Evolutionary conservation across 2,888 invertebrate species (phyloP).

Genomic region (Bembecia ichneumoniformis): DNA sequence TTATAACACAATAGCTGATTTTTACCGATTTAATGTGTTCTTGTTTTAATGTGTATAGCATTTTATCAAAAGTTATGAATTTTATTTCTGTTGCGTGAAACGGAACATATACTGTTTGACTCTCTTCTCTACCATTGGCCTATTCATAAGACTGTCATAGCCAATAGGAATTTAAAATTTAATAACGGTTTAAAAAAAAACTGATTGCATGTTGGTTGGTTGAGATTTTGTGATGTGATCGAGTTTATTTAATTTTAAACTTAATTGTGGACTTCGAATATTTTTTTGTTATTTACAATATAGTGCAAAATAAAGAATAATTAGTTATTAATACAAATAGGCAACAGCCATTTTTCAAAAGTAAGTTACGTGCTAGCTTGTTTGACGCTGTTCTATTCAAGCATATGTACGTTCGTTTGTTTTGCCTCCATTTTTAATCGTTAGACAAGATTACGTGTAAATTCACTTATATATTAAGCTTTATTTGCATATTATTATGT

Average conservation of each 20-base stretch:
- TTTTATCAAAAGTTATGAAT: too few species aligned
- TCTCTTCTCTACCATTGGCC: constrained; percentile 36
- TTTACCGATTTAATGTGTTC: too few species aligned
- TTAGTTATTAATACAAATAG: constrained; percentile 35
- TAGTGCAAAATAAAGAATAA: constrained; percentile 33
- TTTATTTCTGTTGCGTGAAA: constrained; percentile 13
- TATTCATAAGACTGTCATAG: constrained; percentile 5
- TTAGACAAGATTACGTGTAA: constrained; percentile 42
- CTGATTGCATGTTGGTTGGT: constrained; percentile 32
- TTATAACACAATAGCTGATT: too few species aligned
- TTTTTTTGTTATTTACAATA: constrained; percentile 26
- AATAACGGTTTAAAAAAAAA: constrained; percentile 59
- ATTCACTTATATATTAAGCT: constrained; percentile 29
- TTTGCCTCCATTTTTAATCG: constrained; percentile 67
- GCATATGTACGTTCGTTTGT: constrained; percentile 53
- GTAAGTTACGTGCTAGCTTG: constrained; percentile 35
- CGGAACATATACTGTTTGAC: constrained; percentile 23
- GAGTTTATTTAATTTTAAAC: constrained; percentile 25
- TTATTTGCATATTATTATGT: neutral
- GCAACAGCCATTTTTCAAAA: constrained; percentile 38
- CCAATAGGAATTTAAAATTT: constrained; percentile 46
- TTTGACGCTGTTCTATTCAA: constrained; percentile 31
- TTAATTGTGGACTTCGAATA: constrained; percentile 32
- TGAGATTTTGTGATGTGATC: too few species aligned
- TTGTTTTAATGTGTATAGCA: too few species aligned